Evolutionary conservation across 2,113 vertebrate species (phyloP), one percentile per base, ranked within the genome.

Genomic region (Phylloscopus trochiloides): DNA sequence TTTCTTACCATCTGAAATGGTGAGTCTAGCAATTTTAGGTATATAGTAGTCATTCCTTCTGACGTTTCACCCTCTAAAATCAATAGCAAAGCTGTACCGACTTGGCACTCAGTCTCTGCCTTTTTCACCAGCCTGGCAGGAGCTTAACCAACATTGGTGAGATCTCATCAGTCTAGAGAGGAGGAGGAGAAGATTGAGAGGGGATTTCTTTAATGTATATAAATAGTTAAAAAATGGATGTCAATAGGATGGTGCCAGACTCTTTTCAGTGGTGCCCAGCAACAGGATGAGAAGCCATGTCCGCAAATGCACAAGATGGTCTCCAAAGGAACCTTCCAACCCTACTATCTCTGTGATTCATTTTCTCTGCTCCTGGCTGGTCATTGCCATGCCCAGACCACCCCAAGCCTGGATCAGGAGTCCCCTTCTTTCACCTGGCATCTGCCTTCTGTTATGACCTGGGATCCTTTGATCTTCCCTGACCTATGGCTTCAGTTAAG

Each of bases 361-460:
- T 73, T 57, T 88, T 58, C 32, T 22, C 17, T 3, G 0, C 13
- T 1, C 28, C 21, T 19, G 62, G 52, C 10, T 38, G 14, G 14
- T 18, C 36, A 76, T 31, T 1, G 0, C 9, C 2, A 0, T 57
- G 45, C 7, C 10, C 50, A 73, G 31, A 43, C 12, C 14, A 43
- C 4, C 9, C 7, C 11, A 51, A 32, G 4, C 9, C 59, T 61
- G 47, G 36, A 28, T 3, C 28, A 43, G 31, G 8, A 3, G 2
- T 10, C 5, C 7, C 8, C 15, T 68, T 82, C 17, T 21, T 70
- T 78, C 61, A 22, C 19, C 31, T 38, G 58, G 6, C 36, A 47
- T 25, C 48, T 71, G 18, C 32, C 31, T 75, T 90, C 67, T 55
- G 38, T 25, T 82, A 7, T 66, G 50, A 28, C 14, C 50, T 88